Conservation (phyloP, 2,888 invertebrate genomes). For the Macrosiphum euphorbiae region DNA sequence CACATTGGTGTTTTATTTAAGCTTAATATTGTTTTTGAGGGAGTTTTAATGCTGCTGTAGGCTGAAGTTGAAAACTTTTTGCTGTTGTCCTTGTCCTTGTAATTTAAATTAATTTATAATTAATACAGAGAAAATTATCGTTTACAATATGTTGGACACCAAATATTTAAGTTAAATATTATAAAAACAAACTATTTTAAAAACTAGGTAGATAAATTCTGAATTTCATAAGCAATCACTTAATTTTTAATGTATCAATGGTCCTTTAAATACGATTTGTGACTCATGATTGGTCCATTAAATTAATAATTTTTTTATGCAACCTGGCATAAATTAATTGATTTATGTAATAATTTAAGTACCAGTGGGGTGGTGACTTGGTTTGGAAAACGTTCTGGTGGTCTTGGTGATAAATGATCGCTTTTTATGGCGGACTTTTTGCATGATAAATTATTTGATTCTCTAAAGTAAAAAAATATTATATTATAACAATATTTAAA, state of each 20-base stretch:
- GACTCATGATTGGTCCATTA: not conserved
- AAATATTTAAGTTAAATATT: not conserved
- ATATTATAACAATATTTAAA: not conserved
- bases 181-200: not conserved
- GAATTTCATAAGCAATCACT: not conserved
- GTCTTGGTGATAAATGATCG: not conserved
- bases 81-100: constrained; percentile 16
- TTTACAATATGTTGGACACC: not conserved
- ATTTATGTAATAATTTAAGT: constrained; percentile 16
- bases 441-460: not conserved
- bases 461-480: not conserved
- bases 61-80: constrained; percentile 12
- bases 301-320: not conserved
- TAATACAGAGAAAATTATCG: not conserved
- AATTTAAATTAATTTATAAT: not conserved
- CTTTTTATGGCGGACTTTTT: not conserved
- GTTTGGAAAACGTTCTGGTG: not conserved
- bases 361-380: constrained; percentile 16
- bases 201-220: not conserved
- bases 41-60: not conserved
- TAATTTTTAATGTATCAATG: not conserved
- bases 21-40: constrained; percentile 19
- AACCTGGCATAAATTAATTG: not conserved
- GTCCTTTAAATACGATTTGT: not conserved
- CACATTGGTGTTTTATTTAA: constrained; percentile 50